phyloP scores from a whole-genome alignment of 2,113 vertebrate genomes.

The Tenebrosternarchus preto region DNA sequence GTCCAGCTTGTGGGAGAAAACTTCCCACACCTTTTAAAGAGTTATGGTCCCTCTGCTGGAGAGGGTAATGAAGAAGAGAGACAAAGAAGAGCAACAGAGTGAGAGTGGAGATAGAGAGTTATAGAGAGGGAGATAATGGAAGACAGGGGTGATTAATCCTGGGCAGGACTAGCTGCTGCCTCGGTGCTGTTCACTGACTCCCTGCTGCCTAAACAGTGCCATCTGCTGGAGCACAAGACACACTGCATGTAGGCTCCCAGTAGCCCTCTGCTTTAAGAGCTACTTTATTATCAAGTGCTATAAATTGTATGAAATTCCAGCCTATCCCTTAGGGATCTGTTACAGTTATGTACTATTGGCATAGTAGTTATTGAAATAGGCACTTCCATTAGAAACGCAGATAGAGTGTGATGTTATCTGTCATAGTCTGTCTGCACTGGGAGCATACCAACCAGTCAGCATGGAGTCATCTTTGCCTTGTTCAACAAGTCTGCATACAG shows the following conservation, averaged over 20 bases:
- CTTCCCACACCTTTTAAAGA: neutral
- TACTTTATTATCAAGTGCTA: neutral
- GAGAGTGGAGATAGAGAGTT: neutral
- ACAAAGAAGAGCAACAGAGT: conserved; percentile 2
- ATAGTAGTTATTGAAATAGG: neutral
- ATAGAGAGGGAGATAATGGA: neutral
- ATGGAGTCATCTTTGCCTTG: too few relatives aligned
- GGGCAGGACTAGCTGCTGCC: conserved; percentile 15
- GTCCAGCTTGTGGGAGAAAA: neutral
- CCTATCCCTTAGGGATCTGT: neutral
- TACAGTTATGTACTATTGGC: neutral
- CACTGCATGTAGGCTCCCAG: neutral
- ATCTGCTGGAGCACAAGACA: conserved; percentile 54
- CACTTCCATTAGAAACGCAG: neutral
- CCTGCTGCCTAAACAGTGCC: conserved; percentile 44
- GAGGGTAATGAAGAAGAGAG: neutral
- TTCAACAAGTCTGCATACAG: too few relatives aligned
- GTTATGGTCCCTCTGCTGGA: neutral
- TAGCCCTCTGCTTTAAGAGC: neutral
- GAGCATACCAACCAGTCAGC: too few relatives aligned
- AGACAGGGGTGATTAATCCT: conserved; percentile 4
- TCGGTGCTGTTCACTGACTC: neutral
- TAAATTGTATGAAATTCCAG: neutral
- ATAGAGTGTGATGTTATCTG: neutral
- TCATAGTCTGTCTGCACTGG: too few relatives aligned